Evolutionary conservation across 2,797 vertebrate species (phyloP).

Genomic region (Brachyrhaphis roseni): DNA sequence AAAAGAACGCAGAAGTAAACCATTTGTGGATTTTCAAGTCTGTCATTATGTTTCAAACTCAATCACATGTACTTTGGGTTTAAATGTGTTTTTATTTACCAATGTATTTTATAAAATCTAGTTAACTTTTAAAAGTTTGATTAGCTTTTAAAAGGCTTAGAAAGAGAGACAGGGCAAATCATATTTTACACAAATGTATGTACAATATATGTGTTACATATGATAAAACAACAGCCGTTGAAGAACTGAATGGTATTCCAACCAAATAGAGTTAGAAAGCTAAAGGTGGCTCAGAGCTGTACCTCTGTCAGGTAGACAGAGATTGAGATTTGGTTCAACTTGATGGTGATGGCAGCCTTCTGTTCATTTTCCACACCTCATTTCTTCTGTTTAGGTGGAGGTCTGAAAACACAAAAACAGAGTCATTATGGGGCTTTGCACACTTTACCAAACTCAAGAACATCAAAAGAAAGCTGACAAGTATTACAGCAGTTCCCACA

Average conservation of each 20-base stretch:
- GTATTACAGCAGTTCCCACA: not conserved
- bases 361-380: slow-evolving; percentile 51
- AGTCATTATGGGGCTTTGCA: not conserved
- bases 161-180: not conserved
- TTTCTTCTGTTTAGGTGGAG: slow-evolving; percentile 87
- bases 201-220: not conserved
- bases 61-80: not conserved
- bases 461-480: not conserved
- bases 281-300: not conserved
- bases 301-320: not conserved
- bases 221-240: not conserved
- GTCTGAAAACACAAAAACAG: slow-evolving; percentile 67
- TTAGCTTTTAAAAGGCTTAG: not conserved
- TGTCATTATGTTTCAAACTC: not conserved
- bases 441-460: too few species aligned
- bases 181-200: slow-evolving; percentile 2
- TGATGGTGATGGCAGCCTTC: not conserved
- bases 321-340: not conserved
- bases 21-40: not conserved
- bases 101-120: not conserved
- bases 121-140: not conserved
- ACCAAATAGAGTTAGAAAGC: not conserved
- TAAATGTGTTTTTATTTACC: not conserved
- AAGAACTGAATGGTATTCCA: not conserved
- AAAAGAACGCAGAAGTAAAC: not conserved